These are phyloP conservation scores for Drosophila stalkeri DNA, from an alignment of 2,888 invertebrate species.

Conservation along the genomic window DNA sequence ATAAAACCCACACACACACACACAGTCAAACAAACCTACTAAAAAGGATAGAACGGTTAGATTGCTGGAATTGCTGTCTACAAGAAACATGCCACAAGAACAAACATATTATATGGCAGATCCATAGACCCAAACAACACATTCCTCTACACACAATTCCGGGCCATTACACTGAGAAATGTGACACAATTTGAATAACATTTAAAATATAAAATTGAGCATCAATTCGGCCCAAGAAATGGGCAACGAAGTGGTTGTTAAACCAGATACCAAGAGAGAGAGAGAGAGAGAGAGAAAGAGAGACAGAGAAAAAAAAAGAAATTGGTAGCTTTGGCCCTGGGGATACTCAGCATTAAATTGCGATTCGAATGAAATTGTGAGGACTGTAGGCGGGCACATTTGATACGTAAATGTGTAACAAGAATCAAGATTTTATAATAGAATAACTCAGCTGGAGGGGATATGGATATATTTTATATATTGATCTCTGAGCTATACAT, in stretches of 20 bases:
- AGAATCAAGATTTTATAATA: background rate
- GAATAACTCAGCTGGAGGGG: background rate
- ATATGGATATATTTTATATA: background rate
- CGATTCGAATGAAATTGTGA: constrained; percentile 1
- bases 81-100: constrained; percentile 55
- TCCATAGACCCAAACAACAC: constrained; percentile 42
- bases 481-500: too few relatives aligned
- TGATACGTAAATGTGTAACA: background rate
- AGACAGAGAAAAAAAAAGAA: background rate
- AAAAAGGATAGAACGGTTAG: constrained; percentile 20
- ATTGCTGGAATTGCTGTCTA: constrained; percentile 41
- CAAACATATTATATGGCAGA: constrained; percentile 20
- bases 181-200: constrained; percentile 80
- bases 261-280: constrained; percentile 28
- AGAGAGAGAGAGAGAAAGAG: background rate
- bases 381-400: background rate
- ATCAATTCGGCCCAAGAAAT: constrained; percentile 60
- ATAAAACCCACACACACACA: constrained; percentile 45
- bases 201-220: constrained; percentile 81
- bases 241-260: constrained; percentile 52
- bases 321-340: background rate
- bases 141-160: constrained; percentile 65
- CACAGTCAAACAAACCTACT: background rate
- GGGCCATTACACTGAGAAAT: constrained; percentile 80
- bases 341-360: constrained; percentile 17